Evolutionary conservation across 2,113 vertebrate species (phyloP).

Genomic region (Saccopteryx leptura): DNA sequence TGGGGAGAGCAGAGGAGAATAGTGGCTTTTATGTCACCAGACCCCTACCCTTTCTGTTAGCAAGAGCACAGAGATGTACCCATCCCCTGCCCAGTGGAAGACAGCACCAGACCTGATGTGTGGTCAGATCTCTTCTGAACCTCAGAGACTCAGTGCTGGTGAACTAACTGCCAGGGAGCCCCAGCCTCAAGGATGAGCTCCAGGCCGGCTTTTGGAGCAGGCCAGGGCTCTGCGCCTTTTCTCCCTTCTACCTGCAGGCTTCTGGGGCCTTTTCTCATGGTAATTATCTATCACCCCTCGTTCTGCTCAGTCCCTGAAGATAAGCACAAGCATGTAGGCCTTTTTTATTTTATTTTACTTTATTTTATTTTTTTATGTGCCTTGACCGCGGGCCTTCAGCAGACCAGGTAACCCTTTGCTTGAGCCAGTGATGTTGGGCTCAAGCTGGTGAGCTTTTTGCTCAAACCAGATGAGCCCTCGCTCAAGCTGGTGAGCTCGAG

Average conservation of each 20-base stretch:
- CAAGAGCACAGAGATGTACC: neutral
- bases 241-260: neutral
- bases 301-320: constrained; percentile 59
- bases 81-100: neutral
- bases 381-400: no score
- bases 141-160: neutral
- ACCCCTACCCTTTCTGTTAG: neutral
- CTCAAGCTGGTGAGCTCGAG: no score
- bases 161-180: neutral
- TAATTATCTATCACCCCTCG: constrained; percentile 20
- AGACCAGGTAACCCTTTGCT: no score
- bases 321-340: constrained; percentile 67
- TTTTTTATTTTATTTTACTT: neutral
- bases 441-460: no score
- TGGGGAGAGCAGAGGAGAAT: neutral
- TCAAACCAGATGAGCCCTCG: no score
- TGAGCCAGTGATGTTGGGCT: no score
- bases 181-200: neutral
- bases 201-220: neutral
- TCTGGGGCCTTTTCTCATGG: neutral
- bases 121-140: neutral
- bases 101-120: neutral
- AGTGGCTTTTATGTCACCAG: neutral
- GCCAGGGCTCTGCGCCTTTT: neutral
- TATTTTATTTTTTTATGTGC: no score